Base-by-base conservation (phyloP, 2,797 vertebrate genomes). In the Dendrocincla fuliginosa region DNA sequence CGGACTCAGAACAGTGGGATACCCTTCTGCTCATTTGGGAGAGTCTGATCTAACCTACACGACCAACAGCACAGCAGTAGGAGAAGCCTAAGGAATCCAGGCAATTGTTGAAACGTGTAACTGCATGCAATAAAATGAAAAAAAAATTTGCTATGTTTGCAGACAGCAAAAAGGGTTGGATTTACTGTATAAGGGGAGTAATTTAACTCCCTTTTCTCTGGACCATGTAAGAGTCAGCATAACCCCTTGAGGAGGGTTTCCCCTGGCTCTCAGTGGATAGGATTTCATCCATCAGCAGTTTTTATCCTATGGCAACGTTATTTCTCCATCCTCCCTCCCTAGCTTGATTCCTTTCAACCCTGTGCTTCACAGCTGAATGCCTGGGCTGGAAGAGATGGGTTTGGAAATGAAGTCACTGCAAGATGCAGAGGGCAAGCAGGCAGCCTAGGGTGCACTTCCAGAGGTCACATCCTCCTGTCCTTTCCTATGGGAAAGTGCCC, bases 401-500 rank as follows among this genome's bases (percentile, higher is more conserved):
- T 89, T 88, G 96, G 89, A 93, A 96, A 87, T 50, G 44, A 82
- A 95, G 93, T 89, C 71, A 78, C 68, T 83, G 74, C 63, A 67
- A 84, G 59, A 55, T 53, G 55, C 63, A 91, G 81, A 93, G 87
- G 79, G 70, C 67, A 60, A 93, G 74, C 28, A 87, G 70, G n/a
- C 59, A 65, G 75, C 56, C 27, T 55, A 90, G 89, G 80, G 77
- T 91, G 55, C 18, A 41, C 63, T 57, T 84, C 84, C 96, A 96
- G 83, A 97, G 93, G 95, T 97, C 93, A 95, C 11, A 53, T 86
- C 73, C 65, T 96, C 84, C 87, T 41, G 61, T 83, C 73, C 60
- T 94, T 97, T 97, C 97, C 95, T 93, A 95, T 93, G 97, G 95
- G 97, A 97, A 98, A 97, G 49, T 77, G 85, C 82, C 93, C 79